Evolutionary conservation across 2,888 invertebrate species (phyloP), one percentile per base, ranked within the genome.

Genomic region (Pteria penguin): DNA sequence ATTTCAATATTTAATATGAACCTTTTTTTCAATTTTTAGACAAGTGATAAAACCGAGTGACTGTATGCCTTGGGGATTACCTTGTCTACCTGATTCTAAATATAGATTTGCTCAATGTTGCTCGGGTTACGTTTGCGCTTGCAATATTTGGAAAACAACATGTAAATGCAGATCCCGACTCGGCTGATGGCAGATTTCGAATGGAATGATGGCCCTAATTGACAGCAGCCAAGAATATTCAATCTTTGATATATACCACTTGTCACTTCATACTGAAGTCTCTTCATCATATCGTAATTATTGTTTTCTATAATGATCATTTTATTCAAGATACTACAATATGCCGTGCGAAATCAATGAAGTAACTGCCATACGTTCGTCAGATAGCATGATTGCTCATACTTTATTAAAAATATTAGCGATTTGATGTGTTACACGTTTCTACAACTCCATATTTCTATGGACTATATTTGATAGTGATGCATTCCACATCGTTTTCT

Each of bases 11-110:
- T n/a, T n/a, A n/a, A n/a, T n/a, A n/a, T n/a, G n/a, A n/a, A n/a
- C n/a, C 18, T 57, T 18, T 57, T 57, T 57, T 24, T 27, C 29
- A 11, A 3, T 65, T 65, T 26, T 11, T 45, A 65, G 65, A 36
- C 65, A 65, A 65, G 36, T 65, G 22, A 36, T 65, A 22, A 65
- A 65, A 24, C 36, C 68, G 8, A 52, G 57, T 4, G 55, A 68
- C 8, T 74, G 74, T 68, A 74, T 74, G 74, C 33, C 68, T 2
- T 74, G 74, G 74, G 68, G 68, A 32, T 58, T 74, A 45, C 74
- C 74, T 14, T 74, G 74, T 55, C 29, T 74, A 62, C 62, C 74
- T 4, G 68, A 74, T 27, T 54, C 61, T 1, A 29, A 55, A 54
- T 74, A 68, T 55, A 31, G 29, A 14, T 74, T 68, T 55, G 74